Evolutionary conservation across 2,888 invertebrate genomes (phyloP), one percentile per base, ranked within the genome.

Genomic region (Acanthococcus lagerstroemiae): DNA sequence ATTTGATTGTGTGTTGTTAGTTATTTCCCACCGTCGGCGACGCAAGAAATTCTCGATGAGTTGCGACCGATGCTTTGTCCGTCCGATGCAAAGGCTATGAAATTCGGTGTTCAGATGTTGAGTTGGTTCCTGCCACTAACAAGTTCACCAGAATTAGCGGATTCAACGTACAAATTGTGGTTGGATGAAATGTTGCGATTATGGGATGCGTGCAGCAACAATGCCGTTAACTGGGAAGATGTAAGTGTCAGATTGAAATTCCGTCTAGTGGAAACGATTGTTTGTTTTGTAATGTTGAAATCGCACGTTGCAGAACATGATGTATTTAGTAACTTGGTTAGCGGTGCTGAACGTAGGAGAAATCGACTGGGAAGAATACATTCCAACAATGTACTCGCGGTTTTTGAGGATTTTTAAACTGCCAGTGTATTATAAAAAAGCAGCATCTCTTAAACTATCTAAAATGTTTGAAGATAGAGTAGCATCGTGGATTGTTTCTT

Each of bases 331-430:
- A 76, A 81, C 90, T 0, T 81, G 85, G 54, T 77, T 90, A 54
- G 86, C 90, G 0, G 80, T 80, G 71, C 79, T 82, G 71, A 90
- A 87, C 75, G 85, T 89, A 61, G 93, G 94, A 0, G 84, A 85
- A 61, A 84, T 95, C 50, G 85, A 95, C 75, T 95, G 94, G 94
- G 84, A 86, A 68, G 88, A 89, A 0, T 82, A 91, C 73, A 81
- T 91, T 60, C 85, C 91, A 0, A 77, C 83, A 65, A 86, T 90
- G 83, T 89, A 87, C 73, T 83, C 83, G 12, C 79, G 84, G 74
- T 86, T 83, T 74, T 76, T 89, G 68, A 81, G 87, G 70, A 84
- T 84, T 45, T 81, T 93, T 63, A 84, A 86, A 73, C 78, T 94
- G 60, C 92, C 91, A 0, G 89, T 92, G 65, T 81, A 83, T 68